Evolutionary conservation across 2,113 vertebrate genomes (phyloP).

Genomic region (Erythrocebus patas): DNA sequence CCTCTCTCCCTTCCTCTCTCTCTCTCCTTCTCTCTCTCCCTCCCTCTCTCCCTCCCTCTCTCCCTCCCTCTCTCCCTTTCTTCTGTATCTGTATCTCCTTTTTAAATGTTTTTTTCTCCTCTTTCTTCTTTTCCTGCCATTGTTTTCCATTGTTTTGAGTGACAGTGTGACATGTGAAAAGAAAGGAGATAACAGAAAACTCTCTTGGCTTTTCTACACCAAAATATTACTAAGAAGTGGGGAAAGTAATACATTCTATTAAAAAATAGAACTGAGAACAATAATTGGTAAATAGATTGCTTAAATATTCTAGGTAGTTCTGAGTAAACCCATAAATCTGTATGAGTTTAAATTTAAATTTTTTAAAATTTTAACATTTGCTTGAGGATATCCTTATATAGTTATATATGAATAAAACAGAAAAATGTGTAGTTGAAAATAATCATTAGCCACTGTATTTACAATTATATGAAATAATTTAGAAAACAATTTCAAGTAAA

Average conservation of each 20-base stretch:
- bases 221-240: neutral
- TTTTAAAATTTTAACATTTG: neutral
- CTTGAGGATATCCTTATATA: neutral
- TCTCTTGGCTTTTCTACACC: neutral
- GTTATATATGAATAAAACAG: neutral
- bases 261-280: neutral
- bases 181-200: neutral
- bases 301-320: neutral
- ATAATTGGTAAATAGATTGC: neutral
- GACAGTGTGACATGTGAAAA: neutral
- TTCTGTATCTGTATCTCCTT: too few species aligned
- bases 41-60: fast-evolving
- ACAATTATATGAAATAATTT: neutral
- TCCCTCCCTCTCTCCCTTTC: too few species aligned
- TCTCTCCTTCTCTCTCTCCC: fast-evolving
- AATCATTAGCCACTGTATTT: neutral
- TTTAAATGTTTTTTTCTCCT: neutral
- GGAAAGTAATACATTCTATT: neutral
- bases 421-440: neutral
- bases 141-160: neutral
- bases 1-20: fast-evolving
- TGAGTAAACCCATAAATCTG: neutral
- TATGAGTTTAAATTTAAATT: too few species aligned
- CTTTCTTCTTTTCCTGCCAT: neutral
- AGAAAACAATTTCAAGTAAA: neutral